phyloP scores from a whole-genome alignment of 1,140 invertebrate genomes.

The Procambarus clarkii region DNA sequence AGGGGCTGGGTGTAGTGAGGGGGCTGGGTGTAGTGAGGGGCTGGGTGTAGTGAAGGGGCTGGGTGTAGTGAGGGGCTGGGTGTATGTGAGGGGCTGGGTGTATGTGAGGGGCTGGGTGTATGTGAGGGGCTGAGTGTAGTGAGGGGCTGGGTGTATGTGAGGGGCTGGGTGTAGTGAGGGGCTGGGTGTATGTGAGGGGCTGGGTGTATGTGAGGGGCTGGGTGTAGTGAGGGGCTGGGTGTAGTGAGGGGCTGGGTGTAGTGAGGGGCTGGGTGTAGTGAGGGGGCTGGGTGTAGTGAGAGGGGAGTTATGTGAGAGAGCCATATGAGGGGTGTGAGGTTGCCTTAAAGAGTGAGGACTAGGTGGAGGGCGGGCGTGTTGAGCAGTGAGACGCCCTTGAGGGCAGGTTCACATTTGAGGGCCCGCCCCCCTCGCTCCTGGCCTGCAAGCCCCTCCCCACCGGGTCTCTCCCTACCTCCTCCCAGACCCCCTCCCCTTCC shows the following conservation, averaged over 20 bases:
- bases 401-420: constrained; percentile 2
- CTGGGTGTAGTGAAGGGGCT: background rate
- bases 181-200: no score
- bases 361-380: background rate
- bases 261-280: no score
- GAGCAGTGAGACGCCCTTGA: constrained; percentile 5
- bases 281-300: no score
- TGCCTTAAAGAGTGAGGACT: background rate
- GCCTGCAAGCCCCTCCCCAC: background rate
- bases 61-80: background rate
- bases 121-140: background rate
- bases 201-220: background rate
- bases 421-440: background rate
- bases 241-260: background rate
- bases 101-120: background rate
- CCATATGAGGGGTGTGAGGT: background rate
- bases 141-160: background rate
- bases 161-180: background rate
- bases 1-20: background rate
- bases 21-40: background rate
- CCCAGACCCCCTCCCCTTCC: background rate
- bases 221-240: background rate
- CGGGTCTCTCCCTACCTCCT: background rate
- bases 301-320: background rate
- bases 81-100: background rate